A percentile compares a stretch with the other conserved stretches of the same genome.
Conservation (phyloP, 2,113 vertebrate species). For the Neopipo cinnamomea region DNA sequence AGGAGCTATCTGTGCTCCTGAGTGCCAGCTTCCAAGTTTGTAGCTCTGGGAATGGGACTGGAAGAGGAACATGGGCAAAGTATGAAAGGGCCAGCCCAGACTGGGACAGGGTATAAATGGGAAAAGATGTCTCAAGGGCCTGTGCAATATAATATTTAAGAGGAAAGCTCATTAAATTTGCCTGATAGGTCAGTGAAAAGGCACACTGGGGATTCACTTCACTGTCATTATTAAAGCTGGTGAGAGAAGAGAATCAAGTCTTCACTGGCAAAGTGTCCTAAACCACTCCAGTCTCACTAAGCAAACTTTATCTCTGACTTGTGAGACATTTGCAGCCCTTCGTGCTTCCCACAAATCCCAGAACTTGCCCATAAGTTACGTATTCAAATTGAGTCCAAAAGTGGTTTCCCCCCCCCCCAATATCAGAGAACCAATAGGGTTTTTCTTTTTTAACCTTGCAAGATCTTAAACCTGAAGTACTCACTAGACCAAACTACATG, state of each 20-base stretch:
- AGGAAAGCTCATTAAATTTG: not conserved
- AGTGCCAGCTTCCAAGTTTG: not conserved
- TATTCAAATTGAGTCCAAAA: not conserved
- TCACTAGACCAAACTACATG: not conserved
- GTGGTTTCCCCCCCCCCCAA: not conserved
- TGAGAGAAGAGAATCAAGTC: not conserved
- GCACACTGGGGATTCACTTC: not conserved
- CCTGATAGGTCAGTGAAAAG: not conserved
- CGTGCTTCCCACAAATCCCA: not conserved
- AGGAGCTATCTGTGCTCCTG: not conserved
- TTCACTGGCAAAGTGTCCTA: not conserved
- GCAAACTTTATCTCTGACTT: not conserved
- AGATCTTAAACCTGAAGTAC: not conserved
- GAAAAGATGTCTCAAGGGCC: not conserved
- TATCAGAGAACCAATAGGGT: not conserved
- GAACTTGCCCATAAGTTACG: not conserved
- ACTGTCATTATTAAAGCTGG: not conserved
- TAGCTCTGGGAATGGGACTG: not conserved
- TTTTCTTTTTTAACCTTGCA: not conserved
- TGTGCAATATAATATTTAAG: not conserved
- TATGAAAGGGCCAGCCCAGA: not conserved
- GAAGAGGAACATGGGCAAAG: not conserved
- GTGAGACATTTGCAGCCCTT: not conserved
- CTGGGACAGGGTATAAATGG: not conserved
- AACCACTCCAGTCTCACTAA: not conserved